Base-by-base conservation (phyloP, 2,113 vertebrate genomes). In the Alces alces region DNA sequence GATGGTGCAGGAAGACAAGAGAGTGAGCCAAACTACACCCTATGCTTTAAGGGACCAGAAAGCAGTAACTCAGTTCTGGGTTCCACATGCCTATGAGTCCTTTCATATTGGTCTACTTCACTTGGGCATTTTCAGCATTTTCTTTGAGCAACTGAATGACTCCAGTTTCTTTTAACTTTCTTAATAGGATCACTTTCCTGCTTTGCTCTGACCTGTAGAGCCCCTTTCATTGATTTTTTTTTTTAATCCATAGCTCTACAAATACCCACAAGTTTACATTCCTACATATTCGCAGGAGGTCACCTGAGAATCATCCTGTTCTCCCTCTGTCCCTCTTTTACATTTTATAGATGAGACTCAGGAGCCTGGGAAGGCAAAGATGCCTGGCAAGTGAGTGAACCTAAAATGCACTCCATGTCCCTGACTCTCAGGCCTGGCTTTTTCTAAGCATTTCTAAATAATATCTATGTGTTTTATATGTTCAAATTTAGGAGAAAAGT, bases 171-270 rank as follows among this genome's bases (percentile, higher is more conserved):
- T 96, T 85, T n/a, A 86, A 70, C 61, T 89, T 28, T 90, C 9
- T 93, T 96, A 93, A 95, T 93, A 91, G 33, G 61, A 76, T 66
- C 84, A 27, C 23, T 89, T 91, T 86, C 52, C 11, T 54, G 33
- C 39, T 76, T 86, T 93, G 55, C 21, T 64, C 76, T 94, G 82
- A 96, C 91, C 70, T 91, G 28, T 61, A 55, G 50, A 95, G 15
- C 2, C 39, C 25, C 8, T 93, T 96, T 93, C 78, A 89, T 78
- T 86, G 94, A 94, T 97, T 98, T 96, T 76, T 43, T 17, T 70
- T 96, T 61, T 58, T 7, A 64, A 91, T 86, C n/a, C 11, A 4
- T 93, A 57, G 95, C 88, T 70, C n/a, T 88, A 70, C 17, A 55
- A 27, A 64, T 73, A 83, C 73, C 55, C 88, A 89, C 4, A 45